Base-by-base conservation (phyloP, 2,888 invertebrate species). In the Hesperia comma region DNA sequence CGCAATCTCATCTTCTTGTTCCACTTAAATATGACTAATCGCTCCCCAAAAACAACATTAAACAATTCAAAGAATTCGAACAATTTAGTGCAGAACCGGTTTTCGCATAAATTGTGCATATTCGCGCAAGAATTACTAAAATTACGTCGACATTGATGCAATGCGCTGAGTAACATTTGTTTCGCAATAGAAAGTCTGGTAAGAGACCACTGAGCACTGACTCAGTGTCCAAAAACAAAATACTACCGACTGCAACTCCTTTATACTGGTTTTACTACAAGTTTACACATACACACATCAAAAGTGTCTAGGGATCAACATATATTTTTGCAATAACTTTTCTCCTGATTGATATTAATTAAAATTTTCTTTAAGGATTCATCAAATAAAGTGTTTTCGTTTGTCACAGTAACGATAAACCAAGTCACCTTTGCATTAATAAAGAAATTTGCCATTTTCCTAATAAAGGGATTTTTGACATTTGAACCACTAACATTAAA, bases 131-230 rank as follows among this genome's bases (percentile, higher is more conserved):
- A 68, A 74, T 76, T 72, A 75, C 72, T 69, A 70, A 78, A 77
- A 77, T 80, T 78, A 71, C 77, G 72, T 72, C 67, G 72, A 71
- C 72, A 71, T 77, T 69, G 51, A 73, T 75, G 77, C 71, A 82
- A 81, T 70, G 41, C 68, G 68, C 71, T 80, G 81, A 81, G 72
- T 77, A 82, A 81, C 69, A 63, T 66, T 63, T 54, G 72, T 81
- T 79, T 78, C 74, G 78, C 72, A 82, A 83, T 70, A 68, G 69
- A 72, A 75, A 79, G 75, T 71, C 70, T 71, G 71, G 68, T 60
- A 72, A 70, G 69, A 68, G 69, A 51, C 68, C 69, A 69, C 26
- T 26, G 26, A 26, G 26, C 69, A 51, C 69, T 83, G 81, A 83
- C 56, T 82, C 82, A 82, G 53, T 26, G 43, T 46, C 60, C 60